phyloP scores from a whole-genome alignment of 1,140 invertebrate genomes.

The Centruroides sculpturatus region DNA sequence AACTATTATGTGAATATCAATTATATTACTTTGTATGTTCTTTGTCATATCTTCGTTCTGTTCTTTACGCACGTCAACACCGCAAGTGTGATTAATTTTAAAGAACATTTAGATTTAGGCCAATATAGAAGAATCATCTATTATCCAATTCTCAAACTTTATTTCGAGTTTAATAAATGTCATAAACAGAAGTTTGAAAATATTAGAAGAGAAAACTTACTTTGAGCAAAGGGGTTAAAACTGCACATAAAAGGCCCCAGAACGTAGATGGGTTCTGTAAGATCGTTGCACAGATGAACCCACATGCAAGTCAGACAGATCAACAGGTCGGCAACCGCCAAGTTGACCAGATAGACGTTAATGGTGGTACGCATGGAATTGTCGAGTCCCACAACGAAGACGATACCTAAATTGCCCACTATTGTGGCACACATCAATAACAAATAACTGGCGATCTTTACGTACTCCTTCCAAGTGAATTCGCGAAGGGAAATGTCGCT shows the following conservation, averaged over 20 bases:
- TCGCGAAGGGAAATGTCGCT: no score
- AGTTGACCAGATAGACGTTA: slow-evolving; percentile 31
- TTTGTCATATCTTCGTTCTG: no score
- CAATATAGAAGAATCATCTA: no score
- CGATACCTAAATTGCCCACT: slow-evolving; percentile 36
- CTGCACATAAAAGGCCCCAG: slow-evolving; percentile 35
- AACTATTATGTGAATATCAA: no score
- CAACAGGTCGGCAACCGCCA: slow-evolving; percentile 30
- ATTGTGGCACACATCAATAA: slow-evolving; percentile 7
- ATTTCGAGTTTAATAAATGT: no score
- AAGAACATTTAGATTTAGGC: no score
- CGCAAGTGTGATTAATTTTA: no score
- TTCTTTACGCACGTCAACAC: no score
- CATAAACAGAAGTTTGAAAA: no score
- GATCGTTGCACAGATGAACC: slow-evolving; percentile 31
- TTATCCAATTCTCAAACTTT: no score
- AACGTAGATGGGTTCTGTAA: slow-evolving; percentile 24
- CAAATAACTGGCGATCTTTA: not conserved
- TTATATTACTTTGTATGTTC: no score
- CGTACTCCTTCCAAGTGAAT: not conserved
- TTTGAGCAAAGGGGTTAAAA: slow-evolving; percentile 35
- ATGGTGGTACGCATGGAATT: slow-evolving; percentile 29
- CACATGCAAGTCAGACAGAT: slow-evolving; percentile 35
- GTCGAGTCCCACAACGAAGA: slow-evolving; percentile 36
- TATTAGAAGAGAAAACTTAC: slow-evolving; percentile 23